A percentile compares a stretch with the other conserved stretches of the same genome.
phyloP scores from a whole-genome alignment of 2,113 vertebrate species.

The Rafetus swinhoei region DNA sequence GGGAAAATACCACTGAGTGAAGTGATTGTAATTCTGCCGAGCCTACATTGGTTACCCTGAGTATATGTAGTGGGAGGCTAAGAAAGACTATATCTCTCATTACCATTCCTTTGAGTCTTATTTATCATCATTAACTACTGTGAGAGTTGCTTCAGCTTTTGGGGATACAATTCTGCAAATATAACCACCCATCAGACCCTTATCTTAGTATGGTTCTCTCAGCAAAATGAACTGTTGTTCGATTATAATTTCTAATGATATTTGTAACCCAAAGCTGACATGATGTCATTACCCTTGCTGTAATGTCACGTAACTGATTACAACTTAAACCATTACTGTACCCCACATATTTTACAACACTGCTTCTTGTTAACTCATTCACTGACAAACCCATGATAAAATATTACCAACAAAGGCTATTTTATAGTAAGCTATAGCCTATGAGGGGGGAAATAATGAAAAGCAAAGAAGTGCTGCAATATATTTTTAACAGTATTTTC shows the following conservation, averaged over 20 bases:
- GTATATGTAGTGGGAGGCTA: background rate
- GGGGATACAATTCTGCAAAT: background rate
- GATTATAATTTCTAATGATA: background rate
- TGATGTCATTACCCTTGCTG: background rate
- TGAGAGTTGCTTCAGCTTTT: background rate
- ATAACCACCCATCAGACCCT: background rate
- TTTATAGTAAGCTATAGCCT: background rate
- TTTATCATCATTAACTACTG: background rate
- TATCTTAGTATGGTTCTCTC: background rate
- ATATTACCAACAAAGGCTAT: background rate
- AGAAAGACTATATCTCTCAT: background rate
- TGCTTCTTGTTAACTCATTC: background rate
- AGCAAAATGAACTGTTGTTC: background rate
- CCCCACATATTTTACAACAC: background rate
- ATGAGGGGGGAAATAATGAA: background rate
- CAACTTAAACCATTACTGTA: background rate
- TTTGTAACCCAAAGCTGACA: background rate
- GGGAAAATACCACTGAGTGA: background rate
- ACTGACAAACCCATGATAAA: fast-evolving
- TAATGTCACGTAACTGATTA: background rate
- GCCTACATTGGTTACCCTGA: fast-evolving
- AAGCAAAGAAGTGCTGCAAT: background rate
- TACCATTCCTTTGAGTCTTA: background rate
- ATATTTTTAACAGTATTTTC: background rate
- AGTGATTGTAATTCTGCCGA: background rate